Evolutionary conservation across 2,888 invertebrate genomes (phyloP).

Genomic region (Apoda limacodes): DNA sequence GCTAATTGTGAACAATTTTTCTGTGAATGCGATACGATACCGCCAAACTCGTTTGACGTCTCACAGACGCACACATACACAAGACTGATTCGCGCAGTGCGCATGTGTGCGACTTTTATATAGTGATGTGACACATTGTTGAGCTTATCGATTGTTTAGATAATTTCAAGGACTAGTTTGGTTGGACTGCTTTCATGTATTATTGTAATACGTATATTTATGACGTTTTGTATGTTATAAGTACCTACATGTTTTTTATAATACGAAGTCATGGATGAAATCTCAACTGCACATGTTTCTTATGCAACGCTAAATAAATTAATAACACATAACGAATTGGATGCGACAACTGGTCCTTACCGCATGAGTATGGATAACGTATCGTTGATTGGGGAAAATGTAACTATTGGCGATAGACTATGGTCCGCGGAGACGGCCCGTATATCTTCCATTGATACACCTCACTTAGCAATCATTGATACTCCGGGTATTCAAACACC

Average conservation of each 20-base stretch:
- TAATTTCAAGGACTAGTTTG: slow-evolving; percentile 60
- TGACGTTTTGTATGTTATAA: no score
- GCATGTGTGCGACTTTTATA: slow-evolving; percentile 42
- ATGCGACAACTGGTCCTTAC: slow-evolving; percentile 56
- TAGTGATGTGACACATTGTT: slow-evolving; percentile 63
- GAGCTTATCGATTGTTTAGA: slow-evolving; percentile 60
- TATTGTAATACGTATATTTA: no score
- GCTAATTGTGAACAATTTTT: no score
- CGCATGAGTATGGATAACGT: slow-evolving; percentile 50
- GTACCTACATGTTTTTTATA: no score
- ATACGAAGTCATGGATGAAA: no score
- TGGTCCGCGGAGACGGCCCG: slow-evolving; percentile 31
- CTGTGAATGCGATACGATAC: slow-evolving; percentile 25
- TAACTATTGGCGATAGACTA: slow-evolving; percentile 41
- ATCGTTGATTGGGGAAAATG: slow-evolving; percentile 51
- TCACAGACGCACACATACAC: slow-evolving; percentile 40
- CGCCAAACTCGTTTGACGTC: slow-evolving; percentile 65
- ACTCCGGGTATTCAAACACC: no score
- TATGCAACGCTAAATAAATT: no score
- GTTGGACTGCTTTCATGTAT: no score
- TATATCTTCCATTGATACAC: slow-evolving; percentile 15
- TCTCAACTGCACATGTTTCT: no score
- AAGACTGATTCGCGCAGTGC: slow-evolving; percentile 23
- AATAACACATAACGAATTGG: no score
- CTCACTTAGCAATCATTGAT: slow-evolving; percentile 4